Percentiles rank a stretch among this genome's conserved stretches.
phyloP scores from a whole-genome alignment of 1,140 invertebrate species.

The Aphis gossypii region DNA sequence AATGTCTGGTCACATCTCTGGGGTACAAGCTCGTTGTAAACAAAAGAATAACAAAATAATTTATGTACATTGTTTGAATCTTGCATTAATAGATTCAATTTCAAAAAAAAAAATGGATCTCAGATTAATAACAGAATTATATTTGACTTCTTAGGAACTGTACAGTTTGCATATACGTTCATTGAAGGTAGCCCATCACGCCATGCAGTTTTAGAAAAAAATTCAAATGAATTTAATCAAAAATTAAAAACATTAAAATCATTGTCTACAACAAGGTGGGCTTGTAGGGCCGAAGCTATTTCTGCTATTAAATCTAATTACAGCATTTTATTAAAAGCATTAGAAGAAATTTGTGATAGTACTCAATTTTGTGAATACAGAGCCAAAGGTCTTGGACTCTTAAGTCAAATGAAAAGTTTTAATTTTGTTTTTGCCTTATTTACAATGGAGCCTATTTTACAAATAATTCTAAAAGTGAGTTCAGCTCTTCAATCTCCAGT shows the following conservation, averaged over 20 bases:
- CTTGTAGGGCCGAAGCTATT: too few relatives aligned
- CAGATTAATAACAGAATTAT: not conserved
- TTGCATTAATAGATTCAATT: constrained; percentile 20
- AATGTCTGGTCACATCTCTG: not conserved
- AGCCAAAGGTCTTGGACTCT: too few relatives aligned
- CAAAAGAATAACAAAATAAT: not conserved
- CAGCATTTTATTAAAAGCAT: too few relatives aligned
- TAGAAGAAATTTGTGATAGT: too few relatives aligned
- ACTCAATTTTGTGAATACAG: too few relatives aligned
- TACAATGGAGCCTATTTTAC: not conserved
- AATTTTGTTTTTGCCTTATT: not conserved
- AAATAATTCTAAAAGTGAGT: not conserved
- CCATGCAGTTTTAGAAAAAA: not conserved
- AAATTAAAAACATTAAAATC: too few relatives aligned
- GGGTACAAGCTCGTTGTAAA: not conserved
- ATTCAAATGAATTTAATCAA: too few relatives aligned
- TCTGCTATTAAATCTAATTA: too few relatives aligned
- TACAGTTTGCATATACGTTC: not conserved
- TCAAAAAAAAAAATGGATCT: not conserved
- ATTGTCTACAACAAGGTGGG: too few relatives aligned
- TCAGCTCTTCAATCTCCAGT: not conserved
- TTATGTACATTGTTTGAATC: not conserved
- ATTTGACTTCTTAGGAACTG: not conserved
- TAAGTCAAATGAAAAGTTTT: too few relatives aligned
- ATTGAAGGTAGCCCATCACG: not conserved